These are phyloP conservation scores for Phortica magna DNA, from an alignment of 2,888 invertebrate genomes.

Conservation along the genomic window DNA sequence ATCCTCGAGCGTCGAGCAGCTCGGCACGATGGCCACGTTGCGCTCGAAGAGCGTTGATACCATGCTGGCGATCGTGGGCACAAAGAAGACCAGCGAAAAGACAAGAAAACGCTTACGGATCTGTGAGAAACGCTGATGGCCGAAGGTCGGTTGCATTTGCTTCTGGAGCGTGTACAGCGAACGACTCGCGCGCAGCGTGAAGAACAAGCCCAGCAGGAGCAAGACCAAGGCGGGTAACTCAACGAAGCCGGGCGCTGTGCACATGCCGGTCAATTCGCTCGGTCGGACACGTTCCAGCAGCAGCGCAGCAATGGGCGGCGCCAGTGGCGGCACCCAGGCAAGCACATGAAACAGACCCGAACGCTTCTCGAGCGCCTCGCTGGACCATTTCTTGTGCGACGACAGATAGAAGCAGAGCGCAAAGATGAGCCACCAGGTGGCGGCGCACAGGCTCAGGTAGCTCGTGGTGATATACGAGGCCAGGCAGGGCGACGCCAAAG, in stretches of 20 bases:
- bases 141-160: constrained; percentile 73
- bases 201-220: constrained; percentile 72
- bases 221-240: constrained; percentile 75
- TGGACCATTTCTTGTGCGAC: constrained; percentile 95
- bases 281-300: constrained; percentile 88
- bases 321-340: constrained; percentile 92
- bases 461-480: constrained; percentile 87
- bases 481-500: constrained; percentile 82
- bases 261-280: constrained; percentile 89
- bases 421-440: constrained; percentile 92
- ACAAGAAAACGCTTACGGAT: constrained; percentile 76
- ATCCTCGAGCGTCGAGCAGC: constrained; percentile 72
- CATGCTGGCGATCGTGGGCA: constrained; percentile 74
- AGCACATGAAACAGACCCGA: constrained; percentile 91
- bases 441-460: constrained; percentile 88
- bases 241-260: constrained; percentile 81
- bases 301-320: constrained; percentile 90
- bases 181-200: constrained; percentile 75
- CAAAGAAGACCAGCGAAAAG: constrained; percentile 75
- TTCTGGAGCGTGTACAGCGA: constrained; percentile 74
- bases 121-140: constrained; percentile 76
- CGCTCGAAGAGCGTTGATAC: constrained; percentile 73
- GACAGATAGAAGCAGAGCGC: constrained; percentile 94
- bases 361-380: constrained; percentile 92
- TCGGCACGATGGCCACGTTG: constrained; percentile 64